These are phyloP conservation scores for Callorhinus ursinus DNA, from an alignment of 2,113 vertebrate species.

Conservation along the genomic window DNA sequence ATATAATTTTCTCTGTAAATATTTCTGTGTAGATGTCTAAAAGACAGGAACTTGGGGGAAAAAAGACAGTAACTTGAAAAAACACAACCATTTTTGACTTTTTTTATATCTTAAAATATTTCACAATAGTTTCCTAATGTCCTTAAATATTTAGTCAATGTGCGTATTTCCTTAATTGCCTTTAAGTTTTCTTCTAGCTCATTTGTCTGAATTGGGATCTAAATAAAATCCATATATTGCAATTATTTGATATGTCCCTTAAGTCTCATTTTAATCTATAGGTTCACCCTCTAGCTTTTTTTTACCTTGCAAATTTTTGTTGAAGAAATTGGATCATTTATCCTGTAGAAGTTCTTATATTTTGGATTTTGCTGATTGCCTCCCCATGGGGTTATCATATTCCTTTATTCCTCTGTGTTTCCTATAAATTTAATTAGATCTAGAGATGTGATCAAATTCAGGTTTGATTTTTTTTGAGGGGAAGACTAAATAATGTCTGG, in stretches of 20 bases:
- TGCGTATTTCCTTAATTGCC: neutral
- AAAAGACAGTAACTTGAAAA: neutral
- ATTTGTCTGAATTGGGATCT: neutral
- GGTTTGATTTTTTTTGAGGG: neutral
- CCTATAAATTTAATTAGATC: neutral
- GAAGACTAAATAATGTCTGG: neutral
- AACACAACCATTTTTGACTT: neutral
- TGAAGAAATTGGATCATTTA: constrained; percentile 12
- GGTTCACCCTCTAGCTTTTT: neutral
- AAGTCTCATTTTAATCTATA: neutral
- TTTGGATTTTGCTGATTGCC: constrained; percentile 32
- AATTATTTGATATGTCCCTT: neutral
- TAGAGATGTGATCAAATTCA: constrained; percentile 14
- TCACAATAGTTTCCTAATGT: neutral
- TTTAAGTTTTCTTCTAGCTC: neutral
- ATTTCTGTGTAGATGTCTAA: neutral
- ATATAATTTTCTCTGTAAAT: neutral
- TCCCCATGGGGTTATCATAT: constrained; percentile 40
- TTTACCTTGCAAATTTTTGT: constrained; percentile 5
- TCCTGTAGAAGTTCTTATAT: neutral
- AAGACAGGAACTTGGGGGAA: neutral
- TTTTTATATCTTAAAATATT: neutral
- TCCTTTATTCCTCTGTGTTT: constrained; percentile 34
- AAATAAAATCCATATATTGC: neutral
- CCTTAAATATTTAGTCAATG: neutral